Conservation (phyloP, 1,140 invertebrate genomes). For the Ceratitis capitata region DNA sequence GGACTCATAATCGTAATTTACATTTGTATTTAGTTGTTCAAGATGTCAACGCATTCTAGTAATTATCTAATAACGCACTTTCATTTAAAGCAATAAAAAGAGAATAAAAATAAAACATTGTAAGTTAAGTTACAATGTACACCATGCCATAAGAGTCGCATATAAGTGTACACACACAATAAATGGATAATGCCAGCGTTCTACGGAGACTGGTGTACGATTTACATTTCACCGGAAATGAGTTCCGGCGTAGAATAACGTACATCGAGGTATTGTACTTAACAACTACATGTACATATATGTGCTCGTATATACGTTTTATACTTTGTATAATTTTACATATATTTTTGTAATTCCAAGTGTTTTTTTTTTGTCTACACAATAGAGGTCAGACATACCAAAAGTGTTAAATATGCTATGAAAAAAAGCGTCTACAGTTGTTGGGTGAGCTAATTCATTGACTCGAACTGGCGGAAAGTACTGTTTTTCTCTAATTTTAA, state of each 20-base stretch:
- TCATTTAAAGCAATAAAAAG: constrained; percentile 14
- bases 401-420: neutral
- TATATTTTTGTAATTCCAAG: neutral
- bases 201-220: neutral
- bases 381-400: neutral
- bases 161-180: neutral
- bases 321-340: neutral
- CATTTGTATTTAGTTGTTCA: neutral
- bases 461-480: neutral
- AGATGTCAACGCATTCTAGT: neutral
- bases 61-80: constrained; percentile 31
- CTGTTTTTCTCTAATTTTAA: neutral
- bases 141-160: no score
- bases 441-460: neutral
- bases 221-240: constrained; percentile 13
- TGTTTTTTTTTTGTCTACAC: neutral
- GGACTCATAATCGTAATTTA: neutral
- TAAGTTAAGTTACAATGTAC: no score
- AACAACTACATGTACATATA: neutral
- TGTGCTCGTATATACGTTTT: neutral
- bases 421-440: neutral
- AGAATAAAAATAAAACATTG: neutral
- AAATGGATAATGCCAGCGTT: neutral
- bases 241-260: neutral
- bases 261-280: no score